Evolutionary conservation across 2,797 vertebrate species (phyloP).

Genomic region (Pampus argenteus): DNA sequence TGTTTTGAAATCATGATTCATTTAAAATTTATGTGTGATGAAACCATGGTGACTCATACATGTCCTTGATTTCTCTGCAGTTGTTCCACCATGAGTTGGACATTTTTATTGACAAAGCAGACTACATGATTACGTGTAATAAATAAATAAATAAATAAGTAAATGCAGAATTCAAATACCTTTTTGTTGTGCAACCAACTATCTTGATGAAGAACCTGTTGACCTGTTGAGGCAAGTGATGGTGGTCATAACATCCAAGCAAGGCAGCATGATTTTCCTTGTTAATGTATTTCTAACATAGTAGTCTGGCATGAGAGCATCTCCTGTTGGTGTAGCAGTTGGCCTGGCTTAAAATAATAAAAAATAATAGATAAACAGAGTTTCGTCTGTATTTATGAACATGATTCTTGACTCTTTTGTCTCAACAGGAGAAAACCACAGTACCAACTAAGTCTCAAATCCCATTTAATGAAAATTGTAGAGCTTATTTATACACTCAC

Average conservation of each 20-base stretch:
- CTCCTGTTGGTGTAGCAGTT: slow-evolving; percentile 3
- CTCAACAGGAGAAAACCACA: neutral
- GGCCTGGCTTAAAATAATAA: slow-evolving; percentile 11
- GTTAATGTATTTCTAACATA: slow-evolving; percentile 31
- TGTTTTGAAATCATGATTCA: slow-evolving; percentile 51
- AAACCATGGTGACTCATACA: slow-evolving; percentile 69
- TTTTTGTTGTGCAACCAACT: slow-evolving; percentile 30
- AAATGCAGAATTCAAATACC: slow-evolving; percentile 12
- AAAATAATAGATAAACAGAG: neutral
- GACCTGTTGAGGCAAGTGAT: slow-evolving; percentile 55
- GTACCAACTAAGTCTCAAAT: neutral
- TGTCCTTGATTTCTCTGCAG: slow-evolving; percentile 66
- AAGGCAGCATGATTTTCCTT: slow-evolving; percentile 26
- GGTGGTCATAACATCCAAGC: slow-evolving; percentile 3
- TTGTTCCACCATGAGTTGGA: slow-evolving; percentile 24
- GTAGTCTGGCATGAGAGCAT: neutral
- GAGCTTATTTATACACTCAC: neutral
- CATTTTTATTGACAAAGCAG: slow-evolving; percentile 30
- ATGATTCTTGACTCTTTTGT: neutral
- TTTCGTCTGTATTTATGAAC: neutral
- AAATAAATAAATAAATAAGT: slow-evolving; percentile 23
- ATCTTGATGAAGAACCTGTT: slow-evolving; percentile 50
- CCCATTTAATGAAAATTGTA: neutral
- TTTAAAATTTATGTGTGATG: slow-evolving; percentile 37
- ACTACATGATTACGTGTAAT: slow-evolving; percentile 7